Base-by-base conservation (phyloP, 2,888 invertebrate genomes). In the Cosmorhoe ocellata region DNA sequence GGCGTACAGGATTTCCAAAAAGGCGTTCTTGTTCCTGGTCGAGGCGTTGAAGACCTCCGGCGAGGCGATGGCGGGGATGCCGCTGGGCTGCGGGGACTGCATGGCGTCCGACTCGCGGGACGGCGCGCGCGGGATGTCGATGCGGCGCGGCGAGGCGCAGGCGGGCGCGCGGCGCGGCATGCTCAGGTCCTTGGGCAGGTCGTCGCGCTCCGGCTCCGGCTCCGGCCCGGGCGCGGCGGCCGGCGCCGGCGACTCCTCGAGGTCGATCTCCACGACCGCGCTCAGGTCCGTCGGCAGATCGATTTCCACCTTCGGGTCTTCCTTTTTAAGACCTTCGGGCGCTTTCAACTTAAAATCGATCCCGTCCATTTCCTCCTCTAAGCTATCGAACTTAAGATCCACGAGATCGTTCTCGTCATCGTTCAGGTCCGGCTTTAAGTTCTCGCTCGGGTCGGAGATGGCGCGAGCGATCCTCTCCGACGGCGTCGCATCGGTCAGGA, bases 11-110 rank as follows among this genome's bases (percentile, higher is more conserved):
- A 93, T 91, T 71, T 94, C 94, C 50, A 94, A 78, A 74, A 93
- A 92, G 92, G 86, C 69, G 92, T 91, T 73, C 11, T 86, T 90
- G 64, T 81, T 90, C 0, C 81, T 79, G 7, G 73, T 74, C 5
- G 90, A 89, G 63, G 91, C 84, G 33, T 91, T 90, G 51, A 92
- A 91, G 67, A 93, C 90, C 77, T 94, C 94, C 10, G 94, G 94
- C 6, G 94, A 94, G 13, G 93, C 93, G 33, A 94, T 91, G 28
- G 93, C 93, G 18, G 94, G 93, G 47, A 94, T 92, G 12, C 94
- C 94, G 62, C 94, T 94, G 2, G 94, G 94, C 64, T 93, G 93
- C 2, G 95, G 94, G 4, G 95, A 94, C 73, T 94, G 94, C 71
- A 94, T 92, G 27, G 94, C 92, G 73, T 94, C 94, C 0, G 94